Evolutionary conservation across 2,113 vertebrate genomes (phyloP).

Genomic region (Brienomyrus brachyistius): DNA sequence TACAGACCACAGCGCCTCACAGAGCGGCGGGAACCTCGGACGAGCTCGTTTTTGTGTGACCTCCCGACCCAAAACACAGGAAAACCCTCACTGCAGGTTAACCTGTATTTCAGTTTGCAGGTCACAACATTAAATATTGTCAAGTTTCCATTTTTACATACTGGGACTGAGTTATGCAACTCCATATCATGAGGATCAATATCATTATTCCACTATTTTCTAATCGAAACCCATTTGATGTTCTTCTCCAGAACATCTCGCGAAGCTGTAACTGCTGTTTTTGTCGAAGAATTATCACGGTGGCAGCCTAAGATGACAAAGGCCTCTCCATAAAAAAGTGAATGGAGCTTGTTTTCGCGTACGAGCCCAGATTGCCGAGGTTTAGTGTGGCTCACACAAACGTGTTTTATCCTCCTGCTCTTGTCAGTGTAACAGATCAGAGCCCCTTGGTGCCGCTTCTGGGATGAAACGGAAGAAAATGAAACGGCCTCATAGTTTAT

Average conservation of each 20-base stretch:
- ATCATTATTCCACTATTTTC: neutral
- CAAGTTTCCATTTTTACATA: neutral
- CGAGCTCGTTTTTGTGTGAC: neutral
- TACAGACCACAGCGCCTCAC: neutral
- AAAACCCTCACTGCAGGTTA: neutral
- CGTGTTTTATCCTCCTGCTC: neutral
- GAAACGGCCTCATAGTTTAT: neutral
- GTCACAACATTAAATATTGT: neutral
- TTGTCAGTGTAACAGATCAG: conserved; percentile 8
- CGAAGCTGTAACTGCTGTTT: neutral
- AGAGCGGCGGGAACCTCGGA: too few relatives aligned
- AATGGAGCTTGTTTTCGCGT: neutral
- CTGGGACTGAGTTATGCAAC: neutral
- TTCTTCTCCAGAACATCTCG: neutral
- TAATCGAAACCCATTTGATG: neutral
- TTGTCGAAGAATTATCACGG: neutral
- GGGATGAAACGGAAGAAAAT: neutral
- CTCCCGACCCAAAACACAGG: neutral
- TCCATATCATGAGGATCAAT: neutral
- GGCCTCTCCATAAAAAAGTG: neutral
- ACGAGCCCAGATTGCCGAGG: neutral
- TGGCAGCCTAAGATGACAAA: neutral
- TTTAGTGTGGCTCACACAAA: neutral
- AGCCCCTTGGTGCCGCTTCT: neutral
- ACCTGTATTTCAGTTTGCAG: neutral